A percentile compares a stretch with the other conserved stretches of the same genome.
Conservation (phyloP, 2,113 vertebrate genomes). For the Ramphastos sulfuratus region DNA sequence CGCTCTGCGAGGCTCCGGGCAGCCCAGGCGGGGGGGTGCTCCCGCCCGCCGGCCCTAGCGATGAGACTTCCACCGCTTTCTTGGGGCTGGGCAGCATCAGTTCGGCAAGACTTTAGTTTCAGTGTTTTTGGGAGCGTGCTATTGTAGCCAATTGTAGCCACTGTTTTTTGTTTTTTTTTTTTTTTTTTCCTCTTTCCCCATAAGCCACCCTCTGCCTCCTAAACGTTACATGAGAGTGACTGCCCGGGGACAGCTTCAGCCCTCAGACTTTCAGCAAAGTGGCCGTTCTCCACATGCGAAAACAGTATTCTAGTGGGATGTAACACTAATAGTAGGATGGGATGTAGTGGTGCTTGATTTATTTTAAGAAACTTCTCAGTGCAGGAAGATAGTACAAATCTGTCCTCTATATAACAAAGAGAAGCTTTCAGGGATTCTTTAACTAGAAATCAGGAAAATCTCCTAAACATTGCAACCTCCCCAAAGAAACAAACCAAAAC, state of each 20-base stretch:
- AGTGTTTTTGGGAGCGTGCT: fast-evolving
- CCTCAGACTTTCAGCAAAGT: neutral
- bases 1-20: neutral
- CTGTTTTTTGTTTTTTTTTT: neutral
- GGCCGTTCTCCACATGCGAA: fast-evolving
- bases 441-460: fast-evolving
- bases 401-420: neutral
- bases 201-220: neutral
- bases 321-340: too few relatives aligned
- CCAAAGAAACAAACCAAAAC: neutral
- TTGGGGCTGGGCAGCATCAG: neutral
- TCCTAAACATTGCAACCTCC: fast-evolving
- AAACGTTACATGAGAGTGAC: neutral
- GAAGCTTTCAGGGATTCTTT: neutral
- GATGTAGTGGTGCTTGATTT: neutral
- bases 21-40: neutral
- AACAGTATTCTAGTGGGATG: neutral
- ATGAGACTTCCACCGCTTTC: too few relatives aligned
- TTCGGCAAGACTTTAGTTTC: neutral
- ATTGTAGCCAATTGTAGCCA: fast-evolving
- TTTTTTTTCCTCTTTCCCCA: too few relatives aligned
- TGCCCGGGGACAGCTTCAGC: fast-evolving
- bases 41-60: too few relatives aligned
- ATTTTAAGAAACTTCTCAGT: neutral
- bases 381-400: neutral